A percentile compares a stretch with the other conserved stretches of the same genome.
Conservation (phyloP, 1,140 invertebrate genomes). For the Brachionus rubens region DNA sequence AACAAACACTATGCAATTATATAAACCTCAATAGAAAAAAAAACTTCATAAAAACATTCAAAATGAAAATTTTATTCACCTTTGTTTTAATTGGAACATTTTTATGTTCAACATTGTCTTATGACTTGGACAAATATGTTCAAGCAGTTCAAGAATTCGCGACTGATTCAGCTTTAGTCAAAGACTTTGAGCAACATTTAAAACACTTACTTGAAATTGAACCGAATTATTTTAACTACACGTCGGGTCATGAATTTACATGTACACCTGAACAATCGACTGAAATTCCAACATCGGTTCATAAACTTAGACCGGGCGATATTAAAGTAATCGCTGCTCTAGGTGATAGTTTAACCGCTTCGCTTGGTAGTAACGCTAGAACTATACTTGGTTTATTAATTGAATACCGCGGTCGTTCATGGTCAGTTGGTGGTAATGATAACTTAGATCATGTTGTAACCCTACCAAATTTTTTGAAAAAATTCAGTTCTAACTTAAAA, state of each 20-base stretch:
- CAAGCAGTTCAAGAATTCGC: neutral
- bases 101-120: neutral
- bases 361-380: neutral
- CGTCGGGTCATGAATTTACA: neutral
- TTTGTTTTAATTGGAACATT: neutral
- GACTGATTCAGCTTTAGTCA: neutral
- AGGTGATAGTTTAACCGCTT: slow-evolving; percentile 69
- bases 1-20: no score
- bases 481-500: slow-evolving; percentile 55
- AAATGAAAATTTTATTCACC: neutral
- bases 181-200: slow-evolving; percentile 28
- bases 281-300: slow-evolving; percentile 54
- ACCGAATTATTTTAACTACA: slow-evolving; percentile 44
- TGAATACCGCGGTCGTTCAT: slow-evolving; percentile 32
- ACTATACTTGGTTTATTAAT: slow-evolving; percentile 29
- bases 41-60: no score
- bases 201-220: neutral
- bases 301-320: slow-evolving; percentile 70
- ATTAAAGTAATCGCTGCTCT: slow-evolving; percentile 74
- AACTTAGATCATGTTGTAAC: slow-evolving; percentile 33
- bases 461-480: slow-evolving; percentile 53
- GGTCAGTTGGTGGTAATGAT: slow-evolving; percentile 43
- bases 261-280: neutral
- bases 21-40: no score
- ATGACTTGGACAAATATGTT: neutral